Evolutionary conservation across 2,797 vertebrate species (phyloP).

Genomic region (Scleropages formosus): DNA sequence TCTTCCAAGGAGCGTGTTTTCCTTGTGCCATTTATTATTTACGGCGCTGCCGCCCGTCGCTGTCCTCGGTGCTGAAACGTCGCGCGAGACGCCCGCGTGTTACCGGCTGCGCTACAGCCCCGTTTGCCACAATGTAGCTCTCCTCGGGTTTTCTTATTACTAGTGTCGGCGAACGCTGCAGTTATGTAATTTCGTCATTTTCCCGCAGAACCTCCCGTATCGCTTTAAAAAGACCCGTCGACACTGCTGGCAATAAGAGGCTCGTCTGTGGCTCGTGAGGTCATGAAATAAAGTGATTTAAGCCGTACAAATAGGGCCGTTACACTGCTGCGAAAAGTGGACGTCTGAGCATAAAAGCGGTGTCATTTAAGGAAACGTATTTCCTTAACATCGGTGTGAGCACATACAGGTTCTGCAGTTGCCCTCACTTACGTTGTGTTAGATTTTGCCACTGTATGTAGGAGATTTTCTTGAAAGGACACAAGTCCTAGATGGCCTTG

Average conservation of each 20-base stretch:
- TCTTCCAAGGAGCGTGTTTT: background rate
- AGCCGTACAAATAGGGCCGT: constrained; percentile 5
- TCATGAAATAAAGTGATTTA: constrained; percentile 15
- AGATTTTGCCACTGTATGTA: too few relatives aligned
- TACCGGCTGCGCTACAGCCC: background rate
- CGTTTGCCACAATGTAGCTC: constrained; percentile 25
- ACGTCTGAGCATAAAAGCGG: background rate
- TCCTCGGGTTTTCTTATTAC: constrained; percentile 6
- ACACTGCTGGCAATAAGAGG: too few relatives aligned
- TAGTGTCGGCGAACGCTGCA: too few relatives aligned
- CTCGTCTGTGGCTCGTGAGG: background rate
- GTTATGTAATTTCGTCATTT: background rate
- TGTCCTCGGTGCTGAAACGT: constrained; percentile 72
- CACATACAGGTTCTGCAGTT: background rate
- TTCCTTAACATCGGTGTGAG: background rate
- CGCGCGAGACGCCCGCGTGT: constrained; percentile 34
- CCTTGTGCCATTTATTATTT: background rate
- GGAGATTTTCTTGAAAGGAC: too few relatives aligned
- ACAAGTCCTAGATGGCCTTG: too few relatives aligned
- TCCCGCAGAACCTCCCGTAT: too few relatives aligned
- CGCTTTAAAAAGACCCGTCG: background rate
- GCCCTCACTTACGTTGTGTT: too few relatives aligned
- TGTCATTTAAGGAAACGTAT: constrained; percentile 10
- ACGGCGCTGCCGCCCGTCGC: constrained; percentile 52
- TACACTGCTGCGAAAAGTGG: constrained; percentile 30